Evolutionary conservation across 2,888 invertebrate genomes (phyloP), one percentile per base, ranked within the genome.

Genomic region (Andrena haemorrhoa): DNA sequence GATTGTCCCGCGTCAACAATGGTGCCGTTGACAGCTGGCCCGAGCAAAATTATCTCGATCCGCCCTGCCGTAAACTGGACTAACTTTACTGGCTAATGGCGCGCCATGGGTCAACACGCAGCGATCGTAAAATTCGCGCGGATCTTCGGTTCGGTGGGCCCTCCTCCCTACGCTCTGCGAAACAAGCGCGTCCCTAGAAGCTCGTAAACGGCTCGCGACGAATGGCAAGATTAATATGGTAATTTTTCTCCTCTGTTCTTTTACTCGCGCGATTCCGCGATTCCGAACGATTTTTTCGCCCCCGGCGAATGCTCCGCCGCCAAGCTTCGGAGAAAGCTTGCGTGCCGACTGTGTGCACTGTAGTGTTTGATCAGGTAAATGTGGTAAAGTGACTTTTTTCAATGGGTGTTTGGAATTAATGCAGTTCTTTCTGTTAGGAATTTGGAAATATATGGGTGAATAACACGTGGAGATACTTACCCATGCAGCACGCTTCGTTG

Each of bases 1-100:
- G 81, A 86, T 82, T 86, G 86, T 86, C 72, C 70, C 26, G 29
- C 23, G 26, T 69, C 60, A 71, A 86, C 81, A 76, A 79, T 60
- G 47, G 61, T 35, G 70, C 33, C 20, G 70, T 49, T 76, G 78
- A 84, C 86, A 73, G 72, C 35, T 61, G 20, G 68, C 16, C 56
- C 68, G 79, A 78, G 78, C 72, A 56, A 73, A 84, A 80, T 86
- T 68, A 64, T 70, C 78, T 8, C 2, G 56, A 74, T 53, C 51
- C 26, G 12, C n/a, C 31, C 53, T 51, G 29, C 20, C 47, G 10
- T 33, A 31, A 65, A 63, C 41, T 2, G 23, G 51, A 66, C 70
- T 56, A 51, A 65, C 60, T 20, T 41, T 3, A 26, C 35, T 68
- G 26, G 56, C 16, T 56, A 31, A 79, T 49, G 26, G 68, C 20